phyloP scores from a whole-genome alignment of 2,113 vertebrate genomes.

The Gyps fulvus region DNA sequence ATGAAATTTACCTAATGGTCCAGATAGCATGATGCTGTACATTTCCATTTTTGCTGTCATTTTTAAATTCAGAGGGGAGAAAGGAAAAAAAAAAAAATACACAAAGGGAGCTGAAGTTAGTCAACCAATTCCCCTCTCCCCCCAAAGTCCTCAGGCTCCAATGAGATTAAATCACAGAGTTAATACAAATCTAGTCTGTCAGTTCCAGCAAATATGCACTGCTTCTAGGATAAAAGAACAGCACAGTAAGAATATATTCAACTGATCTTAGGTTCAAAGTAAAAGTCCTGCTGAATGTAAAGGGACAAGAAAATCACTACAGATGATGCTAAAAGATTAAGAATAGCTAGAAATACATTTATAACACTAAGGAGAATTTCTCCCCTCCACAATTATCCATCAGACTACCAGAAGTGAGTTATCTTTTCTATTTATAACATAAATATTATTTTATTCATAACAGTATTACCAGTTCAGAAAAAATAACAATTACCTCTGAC shows the following conservation, averaged over 20 bases:
- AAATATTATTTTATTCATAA: not conserved
- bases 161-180: not conserved
- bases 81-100: not conserved
- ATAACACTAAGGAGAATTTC: not conserved
- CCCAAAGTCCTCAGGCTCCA: not conserved
- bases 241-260: not conserved
- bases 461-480: not conserved
- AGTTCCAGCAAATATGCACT: not conserved
- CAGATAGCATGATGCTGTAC: not conserved
- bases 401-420: not conserved
- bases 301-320: not conserved
- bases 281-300: not conserved
- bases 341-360: not conserved
- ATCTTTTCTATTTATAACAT: not conserved
- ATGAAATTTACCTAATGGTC: not conserved
- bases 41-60: not conserved
- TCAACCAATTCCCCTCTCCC: not conserved
- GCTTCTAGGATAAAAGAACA: not conserved
- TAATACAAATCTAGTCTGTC: conserved; percentile 7
- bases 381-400: not conserved
- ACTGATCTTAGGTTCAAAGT: not conserved
- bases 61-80: not conserved
- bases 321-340: not conserved
- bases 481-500: not conserved
- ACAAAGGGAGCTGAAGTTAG: not conserved